Evolutionary conservation across 92 coral and sea anemone species (phyloP).

Genomic region (Blastomussa wellsi): DNA sequence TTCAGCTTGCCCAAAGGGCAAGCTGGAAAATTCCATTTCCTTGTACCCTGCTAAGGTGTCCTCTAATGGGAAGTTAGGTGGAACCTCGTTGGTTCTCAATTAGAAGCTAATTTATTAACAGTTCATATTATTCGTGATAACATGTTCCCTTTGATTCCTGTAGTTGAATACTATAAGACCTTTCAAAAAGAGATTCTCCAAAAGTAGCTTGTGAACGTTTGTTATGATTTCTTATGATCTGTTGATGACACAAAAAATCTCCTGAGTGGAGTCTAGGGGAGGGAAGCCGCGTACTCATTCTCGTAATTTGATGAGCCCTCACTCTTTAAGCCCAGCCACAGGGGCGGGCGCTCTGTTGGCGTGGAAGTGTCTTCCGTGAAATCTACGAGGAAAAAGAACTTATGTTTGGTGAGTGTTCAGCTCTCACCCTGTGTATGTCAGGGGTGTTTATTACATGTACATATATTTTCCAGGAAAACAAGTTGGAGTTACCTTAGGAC

Average conservation of each 20-base stretch:
- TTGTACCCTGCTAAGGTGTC: not conserved
- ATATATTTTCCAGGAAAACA: no score
- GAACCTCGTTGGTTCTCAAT: not conserved
- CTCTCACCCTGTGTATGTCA: no score
- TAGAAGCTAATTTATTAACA: not conserved
- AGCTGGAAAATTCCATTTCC: no score
- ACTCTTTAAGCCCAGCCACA: slow-evolving; percentile 44
- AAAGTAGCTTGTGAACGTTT: not conserved
- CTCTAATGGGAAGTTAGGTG: not conserved
- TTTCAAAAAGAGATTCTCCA: not conserved
- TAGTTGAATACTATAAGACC: no score
- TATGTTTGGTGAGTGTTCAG: no score
- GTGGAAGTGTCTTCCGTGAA: slow-evolving; percentile 24
- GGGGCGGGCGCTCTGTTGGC: slow-evolving; percentile 27
- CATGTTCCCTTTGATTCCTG: not conserved
- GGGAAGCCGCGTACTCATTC: slow-evolving; percentile 24
- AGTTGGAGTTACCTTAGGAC: no score
- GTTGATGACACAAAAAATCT: slow-evolving; percentile 48
- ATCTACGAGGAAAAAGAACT: not conserved
- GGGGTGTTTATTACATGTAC: no score
- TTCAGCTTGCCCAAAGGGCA: no score
- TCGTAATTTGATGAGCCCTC: slow-evolving; percentile 36
- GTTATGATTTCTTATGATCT: not conserved
- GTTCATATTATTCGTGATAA: not conserved
- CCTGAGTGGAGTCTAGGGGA: slow-evolving; percentile 63